These are phyloP conservation scores for Terrapene triunguis DNA, from an alignment of 2,113 vertebrate species.

Conservation along the genomic window DNA sequence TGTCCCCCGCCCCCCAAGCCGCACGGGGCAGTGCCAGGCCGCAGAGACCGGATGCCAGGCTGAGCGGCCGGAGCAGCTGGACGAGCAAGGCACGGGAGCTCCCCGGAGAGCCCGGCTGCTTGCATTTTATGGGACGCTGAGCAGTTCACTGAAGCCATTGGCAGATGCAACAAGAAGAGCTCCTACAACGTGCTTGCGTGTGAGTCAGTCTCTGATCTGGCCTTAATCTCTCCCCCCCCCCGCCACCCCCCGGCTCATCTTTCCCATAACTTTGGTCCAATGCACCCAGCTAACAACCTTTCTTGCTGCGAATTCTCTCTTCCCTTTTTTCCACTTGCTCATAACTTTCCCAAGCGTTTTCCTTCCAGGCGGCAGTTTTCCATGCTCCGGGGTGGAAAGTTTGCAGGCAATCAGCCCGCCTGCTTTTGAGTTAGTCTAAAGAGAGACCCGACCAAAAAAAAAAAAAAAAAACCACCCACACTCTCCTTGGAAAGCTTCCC, in stretches of 20 bases:
- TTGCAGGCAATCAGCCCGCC: not conserved
- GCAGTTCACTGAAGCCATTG: no score
- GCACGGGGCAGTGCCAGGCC: not conserved
- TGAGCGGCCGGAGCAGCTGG: not conserved
- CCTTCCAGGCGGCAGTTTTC: not conserved
- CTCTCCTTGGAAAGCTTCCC: no score
- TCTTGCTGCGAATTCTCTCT: not conserved
- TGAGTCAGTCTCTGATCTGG: not conserved
- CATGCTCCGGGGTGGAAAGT: no score
- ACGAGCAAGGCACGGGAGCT: not conserved
- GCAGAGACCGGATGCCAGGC: not conserved
- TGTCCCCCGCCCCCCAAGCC: not conserved
- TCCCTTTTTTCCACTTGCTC: not conserved
- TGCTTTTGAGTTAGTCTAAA: not conserved
- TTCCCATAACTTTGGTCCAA: not conserved
- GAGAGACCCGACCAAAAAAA: not conserved
- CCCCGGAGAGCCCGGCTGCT: no score
- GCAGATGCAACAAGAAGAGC: not conserved
- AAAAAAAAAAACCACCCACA: no score
- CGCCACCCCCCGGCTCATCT: not conserved
- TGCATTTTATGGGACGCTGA: not conserved
- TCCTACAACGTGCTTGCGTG: not conserved
- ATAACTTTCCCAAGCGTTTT: not conserved
- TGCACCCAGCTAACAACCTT: not conserved
- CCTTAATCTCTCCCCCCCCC: not conserved